Percentiles rank a stretch among this genome's conserved stretches.
These are phyloP conservation scores for Rhombomys opimus DNA, from an alignment of 2,113 vertebrate genomes.

Conservation along the genomic window DNA sequence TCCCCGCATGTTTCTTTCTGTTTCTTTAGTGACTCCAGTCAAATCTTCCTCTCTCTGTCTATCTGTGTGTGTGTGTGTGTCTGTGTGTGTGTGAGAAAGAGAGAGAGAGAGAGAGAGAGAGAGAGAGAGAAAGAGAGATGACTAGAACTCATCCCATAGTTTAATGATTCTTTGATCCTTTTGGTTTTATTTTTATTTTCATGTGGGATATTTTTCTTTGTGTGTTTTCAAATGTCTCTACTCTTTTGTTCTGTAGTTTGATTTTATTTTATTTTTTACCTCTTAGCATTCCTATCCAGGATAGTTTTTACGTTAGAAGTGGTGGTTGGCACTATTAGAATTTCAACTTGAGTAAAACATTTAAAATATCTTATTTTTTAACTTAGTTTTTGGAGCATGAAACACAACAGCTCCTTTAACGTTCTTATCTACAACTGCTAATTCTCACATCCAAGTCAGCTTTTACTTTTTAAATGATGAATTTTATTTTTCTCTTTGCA, in stretches of 20 bases:
- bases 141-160: background rate
- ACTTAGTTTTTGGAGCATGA: background rate
- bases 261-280: background rate
- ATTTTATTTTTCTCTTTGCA: background rate
- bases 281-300: background rate
- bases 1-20: background rate
- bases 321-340: background rate
- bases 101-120: too few relatives aligned
- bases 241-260: background rate
- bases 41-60: background rate
- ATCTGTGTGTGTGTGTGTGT: background rate
- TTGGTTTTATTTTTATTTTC: background rate
- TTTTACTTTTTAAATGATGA: background rate
- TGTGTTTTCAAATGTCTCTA: background rate
- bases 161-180: background rate
- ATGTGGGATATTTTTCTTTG: background rate
- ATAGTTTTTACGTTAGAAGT: background rate
- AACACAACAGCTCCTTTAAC: background rate
- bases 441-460: background rate
- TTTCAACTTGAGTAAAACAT: background rate
- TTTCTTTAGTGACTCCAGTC: background rate
- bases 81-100: background rate
- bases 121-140: too few relatives aligned
- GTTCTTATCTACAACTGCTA: background rate
- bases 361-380: background rate